Conservation (phyloP, 2,888 invertebrate species). For the Tribolium freemani region DNA sequence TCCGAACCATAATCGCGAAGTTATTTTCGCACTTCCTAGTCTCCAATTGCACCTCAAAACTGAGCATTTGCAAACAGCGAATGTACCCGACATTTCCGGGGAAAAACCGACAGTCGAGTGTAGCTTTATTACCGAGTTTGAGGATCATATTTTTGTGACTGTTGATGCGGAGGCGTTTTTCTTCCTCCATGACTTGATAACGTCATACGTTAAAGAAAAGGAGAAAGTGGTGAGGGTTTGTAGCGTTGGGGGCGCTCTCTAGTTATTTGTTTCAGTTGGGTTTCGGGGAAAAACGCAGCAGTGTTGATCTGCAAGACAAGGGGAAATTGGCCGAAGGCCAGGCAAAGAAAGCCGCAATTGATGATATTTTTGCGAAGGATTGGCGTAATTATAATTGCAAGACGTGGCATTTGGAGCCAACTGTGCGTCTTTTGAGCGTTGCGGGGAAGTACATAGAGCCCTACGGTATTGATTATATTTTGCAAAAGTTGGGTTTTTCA, state of each 20-base stretch:
- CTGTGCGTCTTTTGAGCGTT: slow-evolving; percentile 77
- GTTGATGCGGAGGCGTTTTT: slow-evolving; percentile 99
- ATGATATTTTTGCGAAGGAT: slow-evolving; percentile 82
- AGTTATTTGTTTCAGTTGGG: slow-evolving; percentile 52
- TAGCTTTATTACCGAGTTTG: slow-evolving; percentile 98
- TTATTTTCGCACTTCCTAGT: slow-evolving; percentile 96
- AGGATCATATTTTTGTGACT: slow-evolving; percentile 98
- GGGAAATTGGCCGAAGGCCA: slow-evolving; percentile 50
- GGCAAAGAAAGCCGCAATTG: slow-evolving; percentile 61
- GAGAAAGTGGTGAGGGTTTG: slow-evolving; percentile 78
- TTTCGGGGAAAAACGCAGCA: slow-evolving; percentile 55
- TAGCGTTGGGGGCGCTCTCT: background rate
- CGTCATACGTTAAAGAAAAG: slow-evolving; percentile 95
- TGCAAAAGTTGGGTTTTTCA: slow-evolving; percentile 96
- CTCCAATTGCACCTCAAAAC: slow-evolving; percentile 94
- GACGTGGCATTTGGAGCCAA: slow-evolving; percentile 97
- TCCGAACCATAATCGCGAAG: slow-evolving; percentile 89
- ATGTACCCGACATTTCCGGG: slow-evolving; percentile 79
- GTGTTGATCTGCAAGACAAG: slow-evolving; percentile 54
- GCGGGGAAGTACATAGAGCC: slow-evolving; percentile 95
- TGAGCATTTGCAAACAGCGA: slow-evolving; percentile 86
- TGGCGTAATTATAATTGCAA: slow-evolving; percentile 93
- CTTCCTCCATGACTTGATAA: slow-evolving; percentile 96
- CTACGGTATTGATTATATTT: slow-evolving; percentile 97
- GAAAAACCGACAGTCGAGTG: slow-evolving; percentile 93